These are phyloP conservation scores for Andricus grossulariae DNA, from an alignment of 1,140 invertebrate species.

Conservation along the genomic window DNA sequence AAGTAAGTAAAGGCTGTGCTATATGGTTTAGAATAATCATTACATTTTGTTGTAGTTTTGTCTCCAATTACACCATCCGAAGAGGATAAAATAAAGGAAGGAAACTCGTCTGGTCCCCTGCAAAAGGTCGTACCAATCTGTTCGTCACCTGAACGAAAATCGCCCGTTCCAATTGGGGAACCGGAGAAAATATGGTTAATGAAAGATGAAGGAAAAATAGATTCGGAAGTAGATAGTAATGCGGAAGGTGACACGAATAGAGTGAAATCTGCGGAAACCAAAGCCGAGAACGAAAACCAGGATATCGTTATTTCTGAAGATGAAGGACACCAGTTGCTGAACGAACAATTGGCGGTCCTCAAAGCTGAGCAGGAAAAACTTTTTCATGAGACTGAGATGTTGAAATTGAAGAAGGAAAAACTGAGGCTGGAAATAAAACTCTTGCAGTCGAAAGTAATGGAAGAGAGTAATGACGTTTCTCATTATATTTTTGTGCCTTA, in stretches of 20 bases:
- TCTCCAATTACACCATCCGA: slow-evolving; percentile 22
- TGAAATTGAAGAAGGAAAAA: slow-evolving; percentile 72
- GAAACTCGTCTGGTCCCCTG: slow-evolving; percentile 39
- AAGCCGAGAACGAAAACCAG: slow-evolving; percentile 43
- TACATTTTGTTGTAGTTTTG: background rate
- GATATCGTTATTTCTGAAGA: slow-evolving; percentile 63
- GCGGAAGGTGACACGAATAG: slow-evolving; percentile 59
- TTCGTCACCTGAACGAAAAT: slow-evolving; percentile 44
- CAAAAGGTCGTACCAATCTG: slow-evolving; percentile 42
- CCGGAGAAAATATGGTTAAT: slow-evolving; percentile 60
- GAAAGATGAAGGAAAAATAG: slow-evolving; percentile 41
- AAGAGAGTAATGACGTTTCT: slow-evolving; percentile 69
- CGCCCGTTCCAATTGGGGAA: slow-evolving; percentile 54
- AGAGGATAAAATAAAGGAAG: slow-evolving; percentile 57
- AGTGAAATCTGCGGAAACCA: slow-evolving; percentile 38
- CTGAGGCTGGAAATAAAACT: slow-evolving; percentile 69
- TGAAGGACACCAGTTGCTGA: slow-evolving; percentile 62
- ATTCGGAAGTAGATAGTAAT: slow-evolving; percentile 56
- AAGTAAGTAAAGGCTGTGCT: too few relatives aligned
- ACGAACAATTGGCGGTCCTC: slow-evolving; percentile 68
- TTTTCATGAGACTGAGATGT: slow-evolving; percentile 68
- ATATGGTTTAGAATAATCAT: slow-evolving; percentile 1
- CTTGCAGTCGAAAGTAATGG: slow-evolving; percentile 67
- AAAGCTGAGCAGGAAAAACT: slow-evolving; percentile 67
- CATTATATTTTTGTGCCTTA: slow-evolving; percentile 71